Base-by-base conservation (phyloP, 2,797 vertebrate species). In the Garrulus glandarius region DNA sequence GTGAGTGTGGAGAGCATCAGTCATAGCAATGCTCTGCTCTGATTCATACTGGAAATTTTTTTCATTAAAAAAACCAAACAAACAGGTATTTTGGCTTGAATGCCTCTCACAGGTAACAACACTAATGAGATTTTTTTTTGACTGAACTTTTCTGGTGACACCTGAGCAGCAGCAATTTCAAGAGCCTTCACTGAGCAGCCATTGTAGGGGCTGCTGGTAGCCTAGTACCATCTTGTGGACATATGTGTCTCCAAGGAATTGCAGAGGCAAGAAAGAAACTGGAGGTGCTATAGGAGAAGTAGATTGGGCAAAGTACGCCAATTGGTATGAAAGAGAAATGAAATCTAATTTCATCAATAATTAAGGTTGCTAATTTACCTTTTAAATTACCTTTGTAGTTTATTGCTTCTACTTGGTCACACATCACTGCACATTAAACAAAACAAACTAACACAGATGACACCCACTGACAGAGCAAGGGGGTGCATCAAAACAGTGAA, bases 151-250 rank as follows among this genome's bases (percentile, higher is more conserved):
- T 63, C 63, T 79, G 57, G 22, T 76, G 70, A 56, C 47, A 39
- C 55, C 57, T 37, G 37, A 37, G n/a, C 79, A 57, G 50, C 36
- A 50, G 59, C 23, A 79, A 15, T 80, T 85, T 65, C 83, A 60
- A 20, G 30, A 61, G 36, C 61, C 43, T 64, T 75, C 37, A 6
- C 12, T 67, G 85, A 24, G 76, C 34, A 30, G 30, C 37, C 59
- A 12, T 9, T 21, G 19, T 2, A 75, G 49, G 52, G 87, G 92
- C 84, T 94, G 36, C 92, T 91, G 75, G 89, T 78, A 93, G 84
- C 94, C 77, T 93, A 92, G 91, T 94, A 95, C 93, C 93, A 87
- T 92, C 96, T 91, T 85, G 91, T 96, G 96, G 95, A 94, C 84
- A 32, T 47, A 6, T 0, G 10, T 63, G 37, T 84, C 82, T 91